phyloP scores from a whole-genome alignment of 2,888 invertebrate species.

The Platycheirus albimanus region DNA sequence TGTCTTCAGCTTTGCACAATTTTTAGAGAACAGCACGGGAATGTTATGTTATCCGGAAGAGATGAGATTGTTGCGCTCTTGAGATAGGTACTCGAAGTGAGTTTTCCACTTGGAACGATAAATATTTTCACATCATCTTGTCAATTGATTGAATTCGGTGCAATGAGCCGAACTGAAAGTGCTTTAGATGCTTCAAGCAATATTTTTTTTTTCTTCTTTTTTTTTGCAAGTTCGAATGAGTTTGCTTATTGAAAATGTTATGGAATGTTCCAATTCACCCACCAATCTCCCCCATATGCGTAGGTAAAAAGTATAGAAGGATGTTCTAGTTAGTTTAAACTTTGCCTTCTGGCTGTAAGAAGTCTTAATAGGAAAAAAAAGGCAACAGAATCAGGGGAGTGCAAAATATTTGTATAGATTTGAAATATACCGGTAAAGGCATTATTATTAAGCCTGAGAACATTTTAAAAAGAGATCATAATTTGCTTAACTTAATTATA shows the following conservation, averaged over 20 bases:
- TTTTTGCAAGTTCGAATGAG: background rate
- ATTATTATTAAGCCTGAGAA: too few species aligned
- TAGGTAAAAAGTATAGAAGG: background rate
- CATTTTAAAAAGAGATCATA: too few species aligned
- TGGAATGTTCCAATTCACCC: background rate
- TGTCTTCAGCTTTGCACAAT: slow-evolving; percentile 59
- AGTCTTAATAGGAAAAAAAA: too few species aligned
- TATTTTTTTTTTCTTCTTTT: too few species aligned
- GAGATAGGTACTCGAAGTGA: slow-evolving; percentile 70
- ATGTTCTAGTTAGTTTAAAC: too few species aligned
- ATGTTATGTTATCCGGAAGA: slow-evolving; percentile 49
- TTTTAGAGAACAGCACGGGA: slow-evolving; percentile 18
- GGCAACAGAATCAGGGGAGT: too few species aligned
- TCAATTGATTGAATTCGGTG: slow-evolving; percentile 73
- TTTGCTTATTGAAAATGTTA: background rate
- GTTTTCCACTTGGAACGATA: slow-evolving; percentile 73
- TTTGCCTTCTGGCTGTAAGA: too few species aligned
- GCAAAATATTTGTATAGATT: too few species aligned
- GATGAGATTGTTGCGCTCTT: slow-evolving; percentile 71
- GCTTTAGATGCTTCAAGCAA: slow-evolving; percentile 18
- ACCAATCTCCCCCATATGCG: background rate
- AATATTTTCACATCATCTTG: slow-evolving; percentile 74
- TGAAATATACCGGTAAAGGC: too few species aligned
- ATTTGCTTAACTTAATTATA: too few species aligned
- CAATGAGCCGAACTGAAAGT: slow-evolving; percentile 67